Conservation (phyloP, 2,888 invertebrate species). For the Synergus laeviventris region DNA sequence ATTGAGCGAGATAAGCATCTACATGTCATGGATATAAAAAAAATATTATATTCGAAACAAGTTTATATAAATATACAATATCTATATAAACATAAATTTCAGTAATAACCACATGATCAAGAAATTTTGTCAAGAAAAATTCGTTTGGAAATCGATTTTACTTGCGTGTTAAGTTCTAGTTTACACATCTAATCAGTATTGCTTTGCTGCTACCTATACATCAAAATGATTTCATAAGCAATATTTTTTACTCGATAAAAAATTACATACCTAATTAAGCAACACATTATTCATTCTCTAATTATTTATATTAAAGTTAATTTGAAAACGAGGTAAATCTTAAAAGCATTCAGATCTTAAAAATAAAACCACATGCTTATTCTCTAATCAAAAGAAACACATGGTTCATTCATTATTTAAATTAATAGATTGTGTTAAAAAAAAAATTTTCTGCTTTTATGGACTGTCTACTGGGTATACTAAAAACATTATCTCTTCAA, state of each 20-base stretch:
- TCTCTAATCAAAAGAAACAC: background rate
- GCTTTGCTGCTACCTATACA: background rate
- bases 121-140: slow-evolving; percentile 4
- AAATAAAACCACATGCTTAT: background rate
- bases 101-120: background rate
- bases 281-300: too few species aligned
- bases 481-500: background rate
- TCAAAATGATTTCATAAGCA: background rate
- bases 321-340: too few species aligned
- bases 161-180: slow-evolving; percentile 1
- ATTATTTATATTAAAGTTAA: too few species aligned
- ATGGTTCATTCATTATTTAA: background rate
- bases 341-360: background rate
- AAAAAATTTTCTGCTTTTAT: background rate
- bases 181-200: slow-evolving; percentile 10
- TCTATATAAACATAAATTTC: slow-evolving; percentile 29
- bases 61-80: background rate
- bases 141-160: slow-evolving; percentile 11
- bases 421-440: background rate
- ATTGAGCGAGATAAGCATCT: slow-evolving; percentile 36
- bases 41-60: slow-evolving; percentile 18
- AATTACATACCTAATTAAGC: background rate
- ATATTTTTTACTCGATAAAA: background rate
- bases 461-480: background rate
- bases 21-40: slow-evolving; percentile 1